These are phyloP conservation scores for Cheilosia impressa DNA, from an alignment of 2,888 invertebrate species.

Conservation along the genomic window DNA sequence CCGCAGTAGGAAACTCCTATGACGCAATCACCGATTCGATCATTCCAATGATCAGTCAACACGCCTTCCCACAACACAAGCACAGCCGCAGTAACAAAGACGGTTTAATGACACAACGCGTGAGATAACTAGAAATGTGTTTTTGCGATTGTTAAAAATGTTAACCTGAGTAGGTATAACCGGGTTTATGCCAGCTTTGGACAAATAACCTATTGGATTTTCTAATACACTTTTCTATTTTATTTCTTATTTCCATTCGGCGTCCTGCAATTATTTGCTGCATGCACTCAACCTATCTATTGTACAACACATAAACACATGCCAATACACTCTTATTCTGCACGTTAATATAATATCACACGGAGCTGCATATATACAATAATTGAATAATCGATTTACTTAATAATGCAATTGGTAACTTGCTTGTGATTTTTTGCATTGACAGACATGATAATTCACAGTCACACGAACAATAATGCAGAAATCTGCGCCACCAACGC, in stretches of 20 bases:
- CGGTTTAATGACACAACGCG: not conserved
- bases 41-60: slow-evolving; percentile 50
- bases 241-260: slow-evolving; percentile 22
- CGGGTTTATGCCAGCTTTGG: slow-evolving; percentile 8
- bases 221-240: slow-evolving; percentile 17
- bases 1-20: slow-evolving; percentile 42
- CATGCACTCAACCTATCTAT: slow-evolving; percentile 15
- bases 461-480: slow-evolving; percentile 5
- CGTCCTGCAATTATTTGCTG: slow-evolving; percentile 24
- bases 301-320: slow-evolving; percentile 43
- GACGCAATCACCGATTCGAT: slow-evolving; percentile 54
- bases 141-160: not conserved
- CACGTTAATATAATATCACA: slow-evolving; percentile 33
- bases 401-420: slow-evolving; percentile 3
- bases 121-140: not conserved
- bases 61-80: not conserved
- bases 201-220: not conserved
- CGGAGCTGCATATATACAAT: slow-evolving; percentile 9
- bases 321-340: slow-evolving; percentile 36
- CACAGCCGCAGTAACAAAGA: slow-evolving; percentile 2
- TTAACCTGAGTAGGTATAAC: slow-evolving; percentile 41
- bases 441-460: not conserved
- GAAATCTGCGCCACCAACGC: slow-evolving; percentile 14
- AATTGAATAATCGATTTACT: slow-evolving; percentile 69
- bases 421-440: slow-evolving; percentile 8